Base-by-base conservation (phyloP, 2,797 vertebrate species). In the Otolemur crassicaudatus region DNA sequence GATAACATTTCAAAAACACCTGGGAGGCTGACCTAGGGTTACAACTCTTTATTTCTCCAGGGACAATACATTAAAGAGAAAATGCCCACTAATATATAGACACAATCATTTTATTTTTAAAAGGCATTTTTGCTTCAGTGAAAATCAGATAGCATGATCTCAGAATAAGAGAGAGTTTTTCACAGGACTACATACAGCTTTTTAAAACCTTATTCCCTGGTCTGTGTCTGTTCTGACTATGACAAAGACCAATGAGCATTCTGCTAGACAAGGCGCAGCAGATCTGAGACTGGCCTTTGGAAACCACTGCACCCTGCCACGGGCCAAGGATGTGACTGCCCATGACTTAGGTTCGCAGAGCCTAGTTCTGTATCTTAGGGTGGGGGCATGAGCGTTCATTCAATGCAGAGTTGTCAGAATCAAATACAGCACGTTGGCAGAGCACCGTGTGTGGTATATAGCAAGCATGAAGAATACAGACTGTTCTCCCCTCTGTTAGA, bases 91-190 rank as follows among this genome's bases (percentile, higher is more conserved):
- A 29, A 81, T 77, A 40, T 76, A 63, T 31, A 27, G 37, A 67
- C 7, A 17, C 31, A 67, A 67, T 76, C 43, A 86, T 46, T 93
- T 92, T 70, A 34, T 46, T 87, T 94, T 93, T 63, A 49, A 94
- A 86, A 89, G 53, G 13, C 11, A 90, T 89, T 82, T 88, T 80
- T 14, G 34, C 27, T 34, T 84, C 10, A 82, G 17, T 73, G 43
- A 72, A 81, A 96, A 96, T 94, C 3, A 87, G 60, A 56, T 20
- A 34, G 16, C 3, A 91, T 84, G 58, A n/a, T 67, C 37, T 83
- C 61, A 76, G 29, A 73, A 67, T 40, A 83, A 80, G 81, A 65
- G 83, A 63, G 31, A 19, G 20, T n/a, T 90, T 95, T 77, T n/a
- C 34, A 29, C 88, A 94, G 37, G 6, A 86, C 31, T 20, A 34